A percentile compares a stretch with the other conserved stretches of the same genome.
Conservation (phyloP, 2,888 invertebrate genomes). For the Campoplex nolae region DNA sequence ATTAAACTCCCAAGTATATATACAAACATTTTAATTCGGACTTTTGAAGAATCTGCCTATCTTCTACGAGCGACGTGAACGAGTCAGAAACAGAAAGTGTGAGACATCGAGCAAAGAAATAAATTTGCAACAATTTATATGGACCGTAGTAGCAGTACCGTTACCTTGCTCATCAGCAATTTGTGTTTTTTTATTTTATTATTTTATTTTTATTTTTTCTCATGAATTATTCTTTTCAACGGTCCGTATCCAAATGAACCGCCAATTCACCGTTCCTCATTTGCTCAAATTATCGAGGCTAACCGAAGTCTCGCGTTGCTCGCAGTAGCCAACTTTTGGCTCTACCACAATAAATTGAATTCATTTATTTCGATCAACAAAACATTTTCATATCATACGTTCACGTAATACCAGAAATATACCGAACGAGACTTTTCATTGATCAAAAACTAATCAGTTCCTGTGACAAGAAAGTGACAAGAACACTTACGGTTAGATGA, state of each 20-base stretch:
- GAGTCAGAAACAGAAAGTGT: conserved; percentile 9
- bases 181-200: background rate
- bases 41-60: conserved; percentile 23
- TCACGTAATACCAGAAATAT: no score
- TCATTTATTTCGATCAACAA: conserved; percentile 26
- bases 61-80: conserved; percentile 1
- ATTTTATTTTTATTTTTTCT: background rate
- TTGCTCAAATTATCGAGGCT: conserved; percentile 16
- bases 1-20: conserved; percentile 25
- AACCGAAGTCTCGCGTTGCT: conserved; percentile 37
- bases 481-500: background rate
- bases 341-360: conserved; percentile 7
- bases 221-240: background rate
- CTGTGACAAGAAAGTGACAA: no score
- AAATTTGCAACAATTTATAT: conserved; percentile 65
- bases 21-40: conserved; percentile 53
- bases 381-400: background rate
- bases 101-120: conserved; percentile 37
- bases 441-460: no score
- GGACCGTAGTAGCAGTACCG: conserved; percentile 64
- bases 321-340: conserved; percentile 57
- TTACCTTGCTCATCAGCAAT: conserved; percentile 61
- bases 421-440: no score
- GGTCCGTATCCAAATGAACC: conserved; percentile 33
- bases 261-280: conserved; percentile 57